These are phyloP conservation scores for Urocitellus parryii DNA, from an alignment of 2,113 vertebrate species.

Conservation along the genomic window DNA sequence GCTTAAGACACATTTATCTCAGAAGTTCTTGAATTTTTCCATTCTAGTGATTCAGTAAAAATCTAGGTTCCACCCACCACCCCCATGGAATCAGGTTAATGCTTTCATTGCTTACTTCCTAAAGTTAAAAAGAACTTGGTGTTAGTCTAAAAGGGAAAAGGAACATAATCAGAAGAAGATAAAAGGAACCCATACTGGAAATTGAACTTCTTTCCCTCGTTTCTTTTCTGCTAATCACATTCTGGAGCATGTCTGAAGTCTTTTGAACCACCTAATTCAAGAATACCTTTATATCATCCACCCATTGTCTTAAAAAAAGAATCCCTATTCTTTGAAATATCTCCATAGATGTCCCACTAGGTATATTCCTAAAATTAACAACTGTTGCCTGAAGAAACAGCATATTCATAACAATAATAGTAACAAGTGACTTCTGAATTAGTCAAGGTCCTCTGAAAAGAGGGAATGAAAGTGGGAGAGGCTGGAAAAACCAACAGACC, in stretches of 20 bases:
- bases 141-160: background rate
- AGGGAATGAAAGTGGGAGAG: background rate
- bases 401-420: background rate
- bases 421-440: background rate
- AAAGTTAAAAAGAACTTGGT: constrained; percentile 25
- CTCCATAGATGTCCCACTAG: background rate
- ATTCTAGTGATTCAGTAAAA: background rate
- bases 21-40: background rate
- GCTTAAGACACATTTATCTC: background rate
- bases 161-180: background rate
- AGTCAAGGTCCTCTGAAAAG: background rate
- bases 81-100: background rate
- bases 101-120: constrained; percentile 67
- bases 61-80: background rate
- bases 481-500: no score
- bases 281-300: background rate
- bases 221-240: background rate
- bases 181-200: background rate
- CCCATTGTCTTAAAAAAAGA: background rate
- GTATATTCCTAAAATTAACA: constrained; percentile 60
- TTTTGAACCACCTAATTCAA: background rate
- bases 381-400: background rate
- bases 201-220: background rate
- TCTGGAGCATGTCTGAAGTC: background rate
- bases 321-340: background rate